These are phyloP conservation scores for Chrysolina oricalcia DNA, from an alignment of 2,888 invertebrate species.

Conservation along the genomic window DNA sequence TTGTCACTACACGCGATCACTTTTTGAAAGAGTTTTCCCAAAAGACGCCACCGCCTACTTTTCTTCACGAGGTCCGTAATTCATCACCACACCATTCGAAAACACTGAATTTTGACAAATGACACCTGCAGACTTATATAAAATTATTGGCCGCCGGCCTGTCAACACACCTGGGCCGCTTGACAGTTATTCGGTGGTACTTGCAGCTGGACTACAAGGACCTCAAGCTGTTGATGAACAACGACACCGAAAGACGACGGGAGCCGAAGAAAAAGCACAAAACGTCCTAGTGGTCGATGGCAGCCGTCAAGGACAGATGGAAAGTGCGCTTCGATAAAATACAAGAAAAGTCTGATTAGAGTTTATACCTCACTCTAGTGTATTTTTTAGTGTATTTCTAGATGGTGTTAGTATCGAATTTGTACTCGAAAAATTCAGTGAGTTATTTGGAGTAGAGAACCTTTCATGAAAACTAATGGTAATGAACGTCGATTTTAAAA, in stretches of 20 bases:
- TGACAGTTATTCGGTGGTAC: conserved; percentile 69
- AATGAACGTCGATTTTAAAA: not conserved
- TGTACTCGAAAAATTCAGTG: not conserved
- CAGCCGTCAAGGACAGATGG: conserved; percentile 61
- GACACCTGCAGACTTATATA: conserved; percentile 67
- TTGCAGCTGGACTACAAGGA: conserved; percentile 81
- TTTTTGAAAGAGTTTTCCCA: not conserved
- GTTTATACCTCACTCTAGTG: conserved; percentile 39
- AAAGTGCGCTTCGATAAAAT: conserved; percentile 61
- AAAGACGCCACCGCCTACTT: not conserved
- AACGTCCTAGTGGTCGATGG: conserved; percentile 75
- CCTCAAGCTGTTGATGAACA: conserved; percentile 78
- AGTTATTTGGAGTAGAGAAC: not conserved
- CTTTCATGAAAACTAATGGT: not conserved
- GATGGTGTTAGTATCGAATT: conserved; percentile 1
- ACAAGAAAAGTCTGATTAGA: conserved; percentile 65
- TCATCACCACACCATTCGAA: not conserved
- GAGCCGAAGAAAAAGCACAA: conserved; percentile 82
- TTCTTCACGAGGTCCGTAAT: not conserved
- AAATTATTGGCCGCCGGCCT: conserved; percentile 67
- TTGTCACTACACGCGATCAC: not conserved
- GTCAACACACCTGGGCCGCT: conserved; percentile 66
- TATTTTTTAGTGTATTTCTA: conserved; percentile 22
- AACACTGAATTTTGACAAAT: conserved; percentile 38
- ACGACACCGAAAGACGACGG: conserved; percentile 72